These are phyloP conservation scores for Rissa tridactyla DNA, from an alignment of 2,113 vertebrate species.

Conservation along the genomic window DNA sequence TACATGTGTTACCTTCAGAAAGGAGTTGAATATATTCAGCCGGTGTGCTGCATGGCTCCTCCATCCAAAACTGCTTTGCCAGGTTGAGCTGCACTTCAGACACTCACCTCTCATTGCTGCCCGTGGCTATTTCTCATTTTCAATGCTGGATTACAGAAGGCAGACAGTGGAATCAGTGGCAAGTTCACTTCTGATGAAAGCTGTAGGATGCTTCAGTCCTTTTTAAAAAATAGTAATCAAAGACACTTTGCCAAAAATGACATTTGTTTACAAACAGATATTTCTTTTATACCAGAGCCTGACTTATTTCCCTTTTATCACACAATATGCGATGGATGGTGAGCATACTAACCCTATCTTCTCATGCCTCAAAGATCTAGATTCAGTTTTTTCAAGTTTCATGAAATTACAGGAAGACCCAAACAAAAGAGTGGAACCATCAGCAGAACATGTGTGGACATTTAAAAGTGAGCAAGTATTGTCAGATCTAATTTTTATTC, in stretches of 20 bases:
- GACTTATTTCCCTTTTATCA: background rate
- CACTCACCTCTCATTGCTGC: background rate
- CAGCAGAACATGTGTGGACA: slow-evolving; percentile 2
- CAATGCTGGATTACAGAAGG: background rate
- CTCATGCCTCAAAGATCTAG: slow-evolving; percentile 10
- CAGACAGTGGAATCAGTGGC: background rate
- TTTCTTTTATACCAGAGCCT: background rate
- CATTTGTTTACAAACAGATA: background rate
- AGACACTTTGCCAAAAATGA: background rate
- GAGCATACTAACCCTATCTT: background rate
- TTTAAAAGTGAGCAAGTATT: slow-evolving; percentile 40
- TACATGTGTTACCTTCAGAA: background rate
- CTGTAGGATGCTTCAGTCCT: background rate
- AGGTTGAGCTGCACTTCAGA: background rate
- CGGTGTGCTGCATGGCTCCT: rapidly evolving
- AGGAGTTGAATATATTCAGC: background rate
- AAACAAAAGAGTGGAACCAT: slow-evolving; percentile 10
- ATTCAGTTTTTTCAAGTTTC: background rate
- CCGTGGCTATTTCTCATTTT: background rate
- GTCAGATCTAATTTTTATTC: background rate
- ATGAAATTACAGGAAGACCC: slow-evolving; percentile 35
- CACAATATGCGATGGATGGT: background rate
- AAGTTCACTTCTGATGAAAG: background rate
- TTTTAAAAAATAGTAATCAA: background rate
- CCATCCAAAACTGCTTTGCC: background rate